Evolutionary conservation across 2,113 vertebrate species (phyloP), one percentile per base, ranked within the genome.

Genomic region (Chaetodon trifascialis): DNA sequence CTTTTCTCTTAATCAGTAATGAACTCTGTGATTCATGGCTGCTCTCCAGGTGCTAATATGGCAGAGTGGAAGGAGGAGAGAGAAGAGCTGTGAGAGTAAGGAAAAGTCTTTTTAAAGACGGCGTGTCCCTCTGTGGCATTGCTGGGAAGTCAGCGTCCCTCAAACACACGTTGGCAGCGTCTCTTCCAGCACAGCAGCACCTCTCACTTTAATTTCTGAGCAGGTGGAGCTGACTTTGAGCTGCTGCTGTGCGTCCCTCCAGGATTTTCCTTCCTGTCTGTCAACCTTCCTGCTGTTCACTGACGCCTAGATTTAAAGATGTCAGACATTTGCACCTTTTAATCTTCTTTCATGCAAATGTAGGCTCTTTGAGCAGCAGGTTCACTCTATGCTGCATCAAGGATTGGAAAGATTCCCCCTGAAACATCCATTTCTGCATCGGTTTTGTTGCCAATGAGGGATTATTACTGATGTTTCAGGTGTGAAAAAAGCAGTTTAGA

Each of bases 1-100:
- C 86, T 73, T 86, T 85, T 71, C 63, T 85, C 67, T 85, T 77
- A 82, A 88, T 84, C 80, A 52, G 59, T 42, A 72, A 74, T 86
- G 75, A 92, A 72, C 85, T 78, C 73, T 73, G 42, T 80, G 71
- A 73, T 82, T 78, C 51, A 30, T 62, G 62, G 56, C 69, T 17
- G 11, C 71, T 74, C 66, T 84, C 83, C 69, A 75, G 76, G 87
- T 73, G 49, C 11, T 81, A 62, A 75, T 56, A 73, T n/a, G 21
- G 5, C n/a, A 80, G 59, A 25, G 69, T 30, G 4, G 15, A 58
- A 40, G 56, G 40, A 60, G 38, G 25, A 67, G 21, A 4, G 46
- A 15, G 38, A 1, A 2, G 15, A 21, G 3, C 6, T 21, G 49
- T 44, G 44, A 11, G 46, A 36, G 44, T 38, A 7, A 38, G 44